phyloP scores from a whole-genome alignment of 2,888 invertebrate genomes.

The Drosophila nr. perissopoda region DNA sequence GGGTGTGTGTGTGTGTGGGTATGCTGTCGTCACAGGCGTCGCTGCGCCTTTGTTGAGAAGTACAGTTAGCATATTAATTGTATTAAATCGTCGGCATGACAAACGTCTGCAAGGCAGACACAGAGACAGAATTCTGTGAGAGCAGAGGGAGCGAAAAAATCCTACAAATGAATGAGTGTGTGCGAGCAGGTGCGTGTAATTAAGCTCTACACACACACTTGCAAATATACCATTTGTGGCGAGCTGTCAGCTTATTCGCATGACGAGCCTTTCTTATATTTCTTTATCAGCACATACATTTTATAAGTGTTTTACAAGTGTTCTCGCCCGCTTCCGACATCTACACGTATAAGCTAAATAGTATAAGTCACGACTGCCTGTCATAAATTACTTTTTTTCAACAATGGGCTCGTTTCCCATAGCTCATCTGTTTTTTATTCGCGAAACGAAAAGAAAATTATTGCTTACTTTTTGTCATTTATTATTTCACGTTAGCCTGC shows the following conservation, averaged over 20 bases:
- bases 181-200: neutral
- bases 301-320: constrained; percentile 36
- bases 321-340: constrained; percentile 52
- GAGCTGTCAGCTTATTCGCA: neutral
- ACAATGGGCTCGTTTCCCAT: constrained; percentile 55
- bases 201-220: neutral
- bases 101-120: constrained; percentile 37
- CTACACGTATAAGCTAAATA: constrained; percentile 17
- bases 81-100: constrained; percentile 75
- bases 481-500: neutral
- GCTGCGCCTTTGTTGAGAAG: constrained; percentile 72
- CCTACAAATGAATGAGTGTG: neutral
- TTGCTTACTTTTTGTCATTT: constrained; percentile 12
- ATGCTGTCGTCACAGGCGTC: constrained; percentile 40
- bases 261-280: constrained; percentile 59
- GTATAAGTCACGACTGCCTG: constrained; percentile 49
- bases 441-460: constrained; percentile 37
- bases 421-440: constrained; percentile 37
- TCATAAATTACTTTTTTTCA: constrained; percentile 56
- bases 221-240: constrained; percentile 10
- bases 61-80: constrained; percentile 81
- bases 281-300: constrained; percentile 50
- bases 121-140: neutral
- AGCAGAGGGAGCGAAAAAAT: neutral
- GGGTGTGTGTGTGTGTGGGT: constrained; percentile 20